Evolutionary conservation across 2,797 vertebrate species (phyloP).

Genomic region (Paguma larvata): DNA sequence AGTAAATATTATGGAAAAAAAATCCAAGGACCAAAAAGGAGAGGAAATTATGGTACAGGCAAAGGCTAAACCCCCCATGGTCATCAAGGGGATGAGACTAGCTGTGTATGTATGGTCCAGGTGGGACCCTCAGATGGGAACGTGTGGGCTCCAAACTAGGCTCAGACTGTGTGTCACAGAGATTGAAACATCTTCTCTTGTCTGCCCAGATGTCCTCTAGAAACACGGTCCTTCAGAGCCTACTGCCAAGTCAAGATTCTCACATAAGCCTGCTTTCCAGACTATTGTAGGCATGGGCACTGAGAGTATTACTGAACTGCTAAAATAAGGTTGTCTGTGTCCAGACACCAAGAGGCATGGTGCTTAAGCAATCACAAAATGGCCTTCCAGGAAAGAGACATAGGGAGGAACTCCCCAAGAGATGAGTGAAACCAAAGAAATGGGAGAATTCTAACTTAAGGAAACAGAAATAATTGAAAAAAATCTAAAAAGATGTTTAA

Average conservation of each 20-base stretch:
- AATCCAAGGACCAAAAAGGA: not conserved
- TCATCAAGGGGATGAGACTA: not conserved
- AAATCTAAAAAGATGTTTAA: not conserved
- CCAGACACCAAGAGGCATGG: not conserved
- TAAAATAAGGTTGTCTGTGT: not conserved
- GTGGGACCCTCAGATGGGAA: not conserved
- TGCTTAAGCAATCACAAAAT: not conserved
- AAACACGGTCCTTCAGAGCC: not conserved
- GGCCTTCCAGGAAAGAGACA: not conserved
- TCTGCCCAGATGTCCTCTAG: not conserved
- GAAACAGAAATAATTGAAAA: not conserved
- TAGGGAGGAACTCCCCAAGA: not conserved
- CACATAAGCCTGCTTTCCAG: not conserved
- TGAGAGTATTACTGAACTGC: not conserved
- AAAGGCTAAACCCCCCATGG: not conserved
- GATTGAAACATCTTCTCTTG: not conserved
- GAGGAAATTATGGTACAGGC: not conserved
- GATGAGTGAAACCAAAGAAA: not conserved
- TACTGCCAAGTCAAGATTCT: not conserved
- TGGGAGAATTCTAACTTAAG: not conserved
- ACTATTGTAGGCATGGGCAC: not conserved
- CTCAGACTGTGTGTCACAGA: not conserved
- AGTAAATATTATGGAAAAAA: slow-evolving; percentile 1
- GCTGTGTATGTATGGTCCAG: not conserved
- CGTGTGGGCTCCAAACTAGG: not conserved